Evolutionary conservation across 2,888 invertebrate species (phyloP).

Genomic region (Teleogryllus oceanicus): DNA sequence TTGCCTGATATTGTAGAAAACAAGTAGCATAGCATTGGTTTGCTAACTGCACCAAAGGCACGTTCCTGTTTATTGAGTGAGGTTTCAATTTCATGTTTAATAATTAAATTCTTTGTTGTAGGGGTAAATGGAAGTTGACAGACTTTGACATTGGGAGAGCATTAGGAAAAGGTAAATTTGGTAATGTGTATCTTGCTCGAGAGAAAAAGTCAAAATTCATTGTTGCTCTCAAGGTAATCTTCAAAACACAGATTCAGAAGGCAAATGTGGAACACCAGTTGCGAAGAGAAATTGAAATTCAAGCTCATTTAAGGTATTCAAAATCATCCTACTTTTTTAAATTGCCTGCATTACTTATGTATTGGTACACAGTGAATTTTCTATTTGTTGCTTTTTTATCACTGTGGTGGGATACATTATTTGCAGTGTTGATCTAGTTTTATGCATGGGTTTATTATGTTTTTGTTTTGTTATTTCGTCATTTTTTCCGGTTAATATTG

Average conservation of each 20-base stretch:
- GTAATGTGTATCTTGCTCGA: slow-evolving; percentile 91
- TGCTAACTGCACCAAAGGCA: too few species aligned
- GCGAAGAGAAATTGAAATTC: slow-evolving; percentile 94
- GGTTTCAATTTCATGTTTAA: too few species aligned
- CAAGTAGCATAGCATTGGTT: too few species aligned
- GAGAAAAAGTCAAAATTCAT: slow-evolving; percentile 82
- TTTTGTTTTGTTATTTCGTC: too few species aligned
- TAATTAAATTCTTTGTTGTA: slow-evolving; percentile 41
- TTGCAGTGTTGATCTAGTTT: background rate
- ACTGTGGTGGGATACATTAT: background rate
- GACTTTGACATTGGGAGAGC: slow-evolving; percentile 93
- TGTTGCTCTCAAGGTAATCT: slow-evolving; percentile 83
- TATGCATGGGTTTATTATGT: too few species aligned
- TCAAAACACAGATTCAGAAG: slow-evolving; percentile 83
- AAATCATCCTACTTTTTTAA: too few species aligned
- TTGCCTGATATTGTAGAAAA: too few species aligned
- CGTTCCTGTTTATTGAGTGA: too few species aligned
- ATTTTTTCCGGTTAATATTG: too few species aligned
- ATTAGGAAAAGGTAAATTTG: slow-evolving; percentile 94
- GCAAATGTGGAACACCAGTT: slow-evolving; percentile 91
- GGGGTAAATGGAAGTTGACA: slow-evolving; percentile 66
- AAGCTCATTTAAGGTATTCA: slow-evolving; percentile 71
- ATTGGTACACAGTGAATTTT: too few species aligned
- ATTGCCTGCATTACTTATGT: too few species aligned
- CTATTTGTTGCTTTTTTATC: too few species aligned